Conservation (phyloP, 2,888 invertebrate species). For the Lasioglossum oenotherae region DNA sequence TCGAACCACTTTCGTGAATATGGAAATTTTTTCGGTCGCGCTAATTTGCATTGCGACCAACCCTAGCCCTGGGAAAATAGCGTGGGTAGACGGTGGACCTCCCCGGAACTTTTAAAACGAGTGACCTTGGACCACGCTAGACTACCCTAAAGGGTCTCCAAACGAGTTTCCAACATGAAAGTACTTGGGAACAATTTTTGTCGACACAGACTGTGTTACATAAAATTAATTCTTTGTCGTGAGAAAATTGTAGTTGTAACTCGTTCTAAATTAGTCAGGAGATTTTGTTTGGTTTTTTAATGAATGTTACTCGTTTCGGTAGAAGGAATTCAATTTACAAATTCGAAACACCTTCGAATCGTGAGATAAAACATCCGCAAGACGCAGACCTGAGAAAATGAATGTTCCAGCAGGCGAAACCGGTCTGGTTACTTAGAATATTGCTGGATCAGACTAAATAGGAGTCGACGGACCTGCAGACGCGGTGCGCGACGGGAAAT, state of each 20-base stretch:
- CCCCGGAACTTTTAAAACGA: background rate
- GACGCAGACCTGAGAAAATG: background rate
- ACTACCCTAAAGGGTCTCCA: background rate
- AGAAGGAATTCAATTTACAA: background rate
- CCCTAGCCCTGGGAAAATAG: background rate
- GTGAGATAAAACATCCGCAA: no score
- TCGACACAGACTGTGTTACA: background rate
- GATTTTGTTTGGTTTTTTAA: background rate
- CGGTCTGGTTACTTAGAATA: background rate
- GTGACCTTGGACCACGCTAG: background rate
- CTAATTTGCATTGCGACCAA: background rate
- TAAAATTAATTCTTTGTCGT: no score
- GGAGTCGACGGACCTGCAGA: background rate
- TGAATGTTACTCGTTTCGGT: background rate
- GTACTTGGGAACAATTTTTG: background rate
- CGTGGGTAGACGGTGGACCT: background rate
- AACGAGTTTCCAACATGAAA: background rate
- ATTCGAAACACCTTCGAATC: no score
- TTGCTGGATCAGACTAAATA: background rate
- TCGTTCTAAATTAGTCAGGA: no score
- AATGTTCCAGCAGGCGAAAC: background rate
- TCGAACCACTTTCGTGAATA: conserved; percentile 10
- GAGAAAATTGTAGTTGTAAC: no score
- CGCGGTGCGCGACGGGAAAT: conserved; percentile 49
- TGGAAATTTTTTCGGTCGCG: conserved; percentile 9